Evolutionary conservation across 2,113 vertebrate species (phyloP).

Genomic region (Orthochromis malagaraziensis): DNA sequence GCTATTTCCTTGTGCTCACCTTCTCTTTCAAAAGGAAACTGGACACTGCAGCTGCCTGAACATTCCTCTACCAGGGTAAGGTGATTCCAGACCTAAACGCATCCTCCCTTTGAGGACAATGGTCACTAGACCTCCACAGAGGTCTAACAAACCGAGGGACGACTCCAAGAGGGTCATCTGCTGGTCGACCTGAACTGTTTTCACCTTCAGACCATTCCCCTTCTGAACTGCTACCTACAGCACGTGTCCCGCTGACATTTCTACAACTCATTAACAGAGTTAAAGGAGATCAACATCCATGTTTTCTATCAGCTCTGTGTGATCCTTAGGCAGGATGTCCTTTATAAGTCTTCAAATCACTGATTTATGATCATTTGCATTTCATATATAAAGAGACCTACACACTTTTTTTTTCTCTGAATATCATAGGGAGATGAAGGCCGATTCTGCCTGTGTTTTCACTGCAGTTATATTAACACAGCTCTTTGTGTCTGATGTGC

Average conservation of each 20-base stretch:
- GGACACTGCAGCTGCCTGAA: background rate
- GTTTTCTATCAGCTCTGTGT: background rate
- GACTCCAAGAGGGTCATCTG: rapidly evolving
- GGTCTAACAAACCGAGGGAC: background rate
- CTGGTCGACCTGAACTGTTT: background rate
- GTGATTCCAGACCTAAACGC: rapidly evolving
- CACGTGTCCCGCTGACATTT: rapidly evolving
- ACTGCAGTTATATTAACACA: background rate
- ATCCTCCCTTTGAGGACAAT: background rate
- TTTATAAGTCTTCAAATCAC: background rate
- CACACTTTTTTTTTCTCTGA: rapidly evolving
- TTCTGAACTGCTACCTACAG: background rate
- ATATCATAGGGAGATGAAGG: background rate
- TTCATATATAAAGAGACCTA: background rate
- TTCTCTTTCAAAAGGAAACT: background rate
- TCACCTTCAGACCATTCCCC: rapidly evolving
- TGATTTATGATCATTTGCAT: background rate
- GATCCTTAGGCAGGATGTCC: background rate
- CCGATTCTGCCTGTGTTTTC: background rate
- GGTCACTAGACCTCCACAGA: background rate
- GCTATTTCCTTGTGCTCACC: background rate
- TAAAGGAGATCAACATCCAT: background rate
- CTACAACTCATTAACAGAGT: background rate
- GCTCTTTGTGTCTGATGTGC: background rate
- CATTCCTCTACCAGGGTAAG: background rate